Evolutionary conservation across 2,797 vertebrate species (phyloP), one percentile per base, ranked within the genome.

Genomic region (Cuculus canorus): DNA sequence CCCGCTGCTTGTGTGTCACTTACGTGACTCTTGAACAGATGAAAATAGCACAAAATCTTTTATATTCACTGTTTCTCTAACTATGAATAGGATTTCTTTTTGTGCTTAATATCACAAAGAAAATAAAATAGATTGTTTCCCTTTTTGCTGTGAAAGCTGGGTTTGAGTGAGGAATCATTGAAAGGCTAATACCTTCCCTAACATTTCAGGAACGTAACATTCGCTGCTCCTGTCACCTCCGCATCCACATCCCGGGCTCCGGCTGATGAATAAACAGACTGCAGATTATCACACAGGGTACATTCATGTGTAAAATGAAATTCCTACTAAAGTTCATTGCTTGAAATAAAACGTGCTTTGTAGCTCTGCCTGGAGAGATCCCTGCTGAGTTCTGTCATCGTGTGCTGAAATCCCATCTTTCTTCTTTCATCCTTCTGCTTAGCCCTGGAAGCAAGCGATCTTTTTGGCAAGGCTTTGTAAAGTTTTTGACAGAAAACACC

Each of bases 241-340:
- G 76, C 28, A 14, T 95, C 95, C 76, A 64, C 92, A 95, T 95
- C 72, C 28, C 19, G 78, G 95, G 76, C 85, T 95, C 60, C 80
- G 97, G 88, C 78, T 96, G 96, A 96, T 96, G 94, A 96, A 95
- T 94, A 97, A 97, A 97, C 94, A 97, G 78, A 85, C 60, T 95
- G 86, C 68, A 93, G 94, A 96, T 97, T 95, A 97, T 96, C 92
- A 94, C 89, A 93, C 41, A 79, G 79, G 79, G 91, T 79, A 96
- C 72, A 86, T 82, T 93, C 92, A 85, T 83, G 92, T 94, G 73
- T 94, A 96, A 97, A 97, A 95, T 92, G 50, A 86, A 96, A 96
- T 97, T 95, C 83, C 48, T 95, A 95, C 92, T 95, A 83, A 96
- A 97, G 95, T 95, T 96, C 89, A 96, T 91, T 94, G 93, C 92